Conservation (phyloP, 2,797 vertebrate species). For the Sparus aurata region DNA sequence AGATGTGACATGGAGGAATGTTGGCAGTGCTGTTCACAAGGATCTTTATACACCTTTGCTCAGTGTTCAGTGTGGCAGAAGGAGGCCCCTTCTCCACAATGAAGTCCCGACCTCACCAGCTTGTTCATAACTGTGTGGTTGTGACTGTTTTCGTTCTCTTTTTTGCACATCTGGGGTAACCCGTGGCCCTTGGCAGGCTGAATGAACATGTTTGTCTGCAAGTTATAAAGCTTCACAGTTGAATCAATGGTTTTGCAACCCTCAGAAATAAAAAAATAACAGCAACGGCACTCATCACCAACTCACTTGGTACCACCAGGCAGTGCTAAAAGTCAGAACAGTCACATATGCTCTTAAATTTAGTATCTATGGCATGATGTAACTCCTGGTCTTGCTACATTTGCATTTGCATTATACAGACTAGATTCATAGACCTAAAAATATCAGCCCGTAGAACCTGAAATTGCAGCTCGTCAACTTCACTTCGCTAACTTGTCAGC, state of each 20-base stretch:
- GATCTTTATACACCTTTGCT: conserved; percentile 28
- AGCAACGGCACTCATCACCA: conserved; percentile 27
- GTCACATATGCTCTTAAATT: background rate
- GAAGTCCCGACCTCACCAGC: conserved; percentile 13
- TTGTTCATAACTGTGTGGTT: conserved; percentile 23
- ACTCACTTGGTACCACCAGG: background rate
- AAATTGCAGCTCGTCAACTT: background rate
- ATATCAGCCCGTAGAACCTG: conserved; percentile 4
- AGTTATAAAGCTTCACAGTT: conserved; percentile 22
- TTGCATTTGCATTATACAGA: conserved; percentile 8
- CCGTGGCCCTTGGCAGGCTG: conserved; percentile 50
- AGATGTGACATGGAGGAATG: background rate
- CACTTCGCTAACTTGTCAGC: background rate
- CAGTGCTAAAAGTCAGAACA: background rate
- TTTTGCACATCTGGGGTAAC: conserved; percentile 52
- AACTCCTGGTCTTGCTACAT: background rate
- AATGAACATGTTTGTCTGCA: conserved; percentile 50
- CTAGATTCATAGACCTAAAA: background rate
- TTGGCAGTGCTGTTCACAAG: conserved; percentile 30
- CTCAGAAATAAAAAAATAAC: conserved; percentile 33
- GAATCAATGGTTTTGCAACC: conserved; percentile 18
- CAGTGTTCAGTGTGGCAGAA: conserved; percentile 2
- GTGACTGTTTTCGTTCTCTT: conserved; percentile 6
- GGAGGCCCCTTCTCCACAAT: conserved; percentile 1
- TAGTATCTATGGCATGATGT: background rate